Evolutionary conservation across 2,797 vertebrate species (phyloP).

Genomic region (Pelobates cultripes): DNA sequence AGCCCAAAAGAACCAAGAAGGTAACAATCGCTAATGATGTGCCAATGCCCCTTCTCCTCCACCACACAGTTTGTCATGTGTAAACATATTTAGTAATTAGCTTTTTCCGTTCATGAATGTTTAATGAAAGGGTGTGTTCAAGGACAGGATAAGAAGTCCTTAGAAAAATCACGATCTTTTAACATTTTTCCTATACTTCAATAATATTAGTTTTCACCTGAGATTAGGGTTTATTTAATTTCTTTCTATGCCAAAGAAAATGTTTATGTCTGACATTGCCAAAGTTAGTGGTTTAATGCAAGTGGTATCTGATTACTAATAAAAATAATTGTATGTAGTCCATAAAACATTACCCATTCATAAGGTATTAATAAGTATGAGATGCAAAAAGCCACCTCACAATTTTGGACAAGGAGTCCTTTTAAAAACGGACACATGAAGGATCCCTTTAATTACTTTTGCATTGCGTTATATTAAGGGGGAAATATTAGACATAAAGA

Average conservation of each 20-base stretch:
- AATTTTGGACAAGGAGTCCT: slow-evolving; percentile 30
- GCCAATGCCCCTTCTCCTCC: neutral
- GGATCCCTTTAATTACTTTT: slow-evolving; percentile 50
- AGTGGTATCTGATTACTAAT: slow-evolving; percentile 56
- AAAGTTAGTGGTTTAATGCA: slow-evolving; percentile 54
- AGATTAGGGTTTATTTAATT: slow-evolving; percentile 53
- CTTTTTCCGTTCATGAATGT: slow-evolving; percentile 10
- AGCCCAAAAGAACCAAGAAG: neutral
- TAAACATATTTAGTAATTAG: slow-evolving; percentile 20
- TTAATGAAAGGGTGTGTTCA: slow-evolving; percentile 32
- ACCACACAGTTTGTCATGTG: slow-evolving; percentile 16
- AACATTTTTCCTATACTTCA: slow-evolving; percentile 54
- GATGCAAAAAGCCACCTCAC: slow-evolving; percentile 40
- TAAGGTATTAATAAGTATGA: slow-evolving; percentile 50
- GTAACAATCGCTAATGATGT: neutral
- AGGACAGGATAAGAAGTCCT: slow-evolving; percentile 9
- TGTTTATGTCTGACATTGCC: slow-evolving; percentile 54
- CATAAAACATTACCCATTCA: slow-evolving; percentile 51
- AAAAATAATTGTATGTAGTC: slow-evolving; percentile 54
- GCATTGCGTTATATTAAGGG: slow-evolving; percentile 23
- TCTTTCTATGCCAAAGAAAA: slow-evolving; percentile 49
- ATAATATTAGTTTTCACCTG: slow-evolving; percentile 55
- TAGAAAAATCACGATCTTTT: slow-evolving; percentile 51
- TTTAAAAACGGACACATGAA: slow-evolving; percentile 34
- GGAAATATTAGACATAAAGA: slow-evolving; percentile 13